Conservation (phyloP, 2,888 invertebrate genomes). For the Agonopterix alstromeriana region DNA sequence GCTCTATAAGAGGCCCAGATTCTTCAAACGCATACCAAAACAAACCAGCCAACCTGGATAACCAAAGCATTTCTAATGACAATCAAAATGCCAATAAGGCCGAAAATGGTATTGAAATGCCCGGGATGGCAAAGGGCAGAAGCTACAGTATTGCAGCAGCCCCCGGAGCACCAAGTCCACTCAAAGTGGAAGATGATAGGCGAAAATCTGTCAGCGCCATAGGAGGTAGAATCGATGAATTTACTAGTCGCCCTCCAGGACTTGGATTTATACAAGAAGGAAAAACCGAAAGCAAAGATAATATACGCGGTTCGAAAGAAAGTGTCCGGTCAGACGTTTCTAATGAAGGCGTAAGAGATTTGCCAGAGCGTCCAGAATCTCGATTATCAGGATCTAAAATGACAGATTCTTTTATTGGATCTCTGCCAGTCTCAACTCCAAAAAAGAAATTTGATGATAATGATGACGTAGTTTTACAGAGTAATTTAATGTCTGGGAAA, state of each 20-base stretch:
- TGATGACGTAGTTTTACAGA: conserved; percentile 62
- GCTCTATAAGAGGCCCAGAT: conserved; percentile 53
- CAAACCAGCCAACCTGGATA: conserved; percentile 68
- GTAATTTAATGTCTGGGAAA: conserved; percentile 32
- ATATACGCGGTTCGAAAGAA: conserved; percentile 58
- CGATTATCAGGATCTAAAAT: conserved; percentile 63
- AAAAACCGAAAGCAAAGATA: conserved; percentile 61
- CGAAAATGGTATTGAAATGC: conserved; percentile 54
- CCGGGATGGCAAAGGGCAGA: conserved; percentile 67
- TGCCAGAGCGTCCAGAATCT: conserved; percentile 60
- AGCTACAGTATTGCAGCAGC: conserved; percentile 74
- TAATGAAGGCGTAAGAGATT: conserved; percentile 40
- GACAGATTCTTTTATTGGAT: conserved; percentile 68
- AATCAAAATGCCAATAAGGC: conserved; percentile 45
- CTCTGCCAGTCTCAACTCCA: conserved; percentile 43
- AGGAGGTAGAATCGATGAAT: conserved; percentile 59
- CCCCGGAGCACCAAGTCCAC: conserved; percentile 60
- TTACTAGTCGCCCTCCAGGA: conserved; percentile 49
- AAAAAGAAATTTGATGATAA: conserved; percentile 62
- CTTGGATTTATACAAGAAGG: conserved; percentile 68
- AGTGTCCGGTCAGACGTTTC: conserved; percentile 54
- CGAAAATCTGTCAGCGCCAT: conserved; percentile 69
- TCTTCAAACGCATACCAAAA: conserved; percentile 41
- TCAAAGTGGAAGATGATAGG: conserved; percentile 67
- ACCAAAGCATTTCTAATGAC: conserved; percentile 47